Base-by-base conservation (phyloP, 2,888 invertebrate genomes). In the Diabrotica balteata region DNA sequence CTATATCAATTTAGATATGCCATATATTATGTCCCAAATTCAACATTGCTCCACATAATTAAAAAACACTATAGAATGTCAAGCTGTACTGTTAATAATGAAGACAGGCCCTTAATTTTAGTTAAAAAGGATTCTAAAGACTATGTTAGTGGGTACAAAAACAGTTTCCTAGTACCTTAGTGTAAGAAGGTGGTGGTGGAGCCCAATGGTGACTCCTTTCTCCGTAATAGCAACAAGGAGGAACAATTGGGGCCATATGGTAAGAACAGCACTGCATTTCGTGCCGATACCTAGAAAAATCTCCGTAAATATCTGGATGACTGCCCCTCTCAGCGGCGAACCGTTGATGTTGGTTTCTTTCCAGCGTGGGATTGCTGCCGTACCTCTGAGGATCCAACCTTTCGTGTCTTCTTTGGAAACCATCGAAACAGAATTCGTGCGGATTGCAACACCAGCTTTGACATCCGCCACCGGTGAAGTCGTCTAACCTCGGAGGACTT, bases 341-440 rank as follows among this genome's bases (percentile, higher is more conserved):
- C 70, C 69, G 70, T 57, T 66, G 70, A 47, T 73, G 71, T 22
- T 72, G 72, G 22, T 72, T 70, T 44, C 72, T 72, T 65, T 81
- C 84, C 79, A 86, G 72, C 83, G 84, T 82, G 5, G 84, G 84
- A 71, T 82, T 84, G 73, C 86, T 86, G 9, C 86, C 86, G 71
- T 86, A 86, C 57, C 71, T 67, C 61, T 83, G 85, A 5, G 84
- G 84, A 75, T 86, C 86, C 64, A 81, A 80, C 60, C 73, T 61
- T 72, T 89, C 89, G 63, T 89, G 89, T 78, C 87, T 86, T 66
- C 84, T 79, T 61, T 89, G 88, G 78, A 89, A 89, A 72, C 88
- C 88, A 75, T 89, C 89, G 75, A 86, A 88, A 46, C 86, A 87
- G 52, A 71, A 70, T 10, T 79, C 78, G 53, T 74, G 75, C 8